phyloP scores from a whole-genome alignment of 2,113 vertebrate genomes.

The Castor canadensis region DNA sequence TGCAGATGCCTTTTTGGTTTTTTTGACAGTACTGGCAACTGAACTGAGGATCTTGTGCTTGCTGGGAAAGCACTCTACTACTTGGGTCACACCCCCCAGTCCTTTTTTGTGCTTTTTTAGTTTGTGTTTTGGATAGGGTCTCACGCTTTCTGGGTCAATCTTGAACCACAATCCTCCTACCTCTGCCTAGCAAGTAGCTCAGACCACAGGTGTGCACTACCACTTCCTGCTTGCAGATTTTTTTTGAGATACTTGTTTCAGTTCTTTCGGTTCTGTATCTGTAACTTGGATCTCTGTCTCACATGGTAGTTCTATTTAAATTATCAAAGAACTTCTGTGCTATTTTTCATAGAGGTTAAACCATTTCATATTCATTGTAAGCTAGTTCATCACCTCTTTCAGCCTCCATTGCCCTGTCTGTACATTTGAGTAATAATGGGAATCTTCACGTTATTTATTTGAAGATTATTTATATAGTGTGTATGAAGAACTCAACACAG shows the following conservation, averaged over 20 bases:
- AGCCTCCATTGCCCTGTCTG: background rate
- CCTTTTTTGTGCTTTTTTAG: too few relatives aligned
- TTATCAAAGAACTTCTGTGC: background rate
- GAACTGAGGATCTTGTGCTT: too few relatives aligned
- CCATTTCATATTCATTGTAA: background rate
- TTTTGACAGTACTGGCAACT: too few relatives aligned
- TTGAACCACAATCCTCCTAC: too few relatives aligned
- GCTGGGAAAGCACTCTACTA: too few relatives aligned
- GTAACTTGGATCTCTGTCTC: background rate
- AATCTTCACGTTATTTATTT: background rate
- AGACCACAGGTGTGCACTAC: too few relatives aligned
- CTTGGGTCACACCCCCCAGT: too few relatives aligned
- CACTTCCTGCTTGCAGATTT: too few relatives aligned
- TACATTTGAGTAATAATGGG: background rate
- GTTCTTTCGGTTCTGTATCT: background rate
- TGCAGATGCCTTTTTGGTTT: background rate
- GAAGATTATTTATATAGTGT: background rate
- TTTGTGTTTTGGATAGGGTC: too few relatives aligned
- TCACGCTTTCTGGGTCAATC: too few relatives aligned
- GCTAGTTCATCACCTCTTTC: background rate
- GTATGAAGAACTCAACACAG: background rate
- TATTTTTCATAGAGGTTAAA: background rate
- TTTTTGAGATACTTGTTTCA: background rate
- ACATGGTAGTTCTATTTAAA: background rate
- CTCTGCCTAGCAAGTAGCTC: too few relatives aligned